phyloP scores from a whole-genome alignment of 1,140 invertebrate genomes.

The Aphelenchoides besseyi region DNA sequence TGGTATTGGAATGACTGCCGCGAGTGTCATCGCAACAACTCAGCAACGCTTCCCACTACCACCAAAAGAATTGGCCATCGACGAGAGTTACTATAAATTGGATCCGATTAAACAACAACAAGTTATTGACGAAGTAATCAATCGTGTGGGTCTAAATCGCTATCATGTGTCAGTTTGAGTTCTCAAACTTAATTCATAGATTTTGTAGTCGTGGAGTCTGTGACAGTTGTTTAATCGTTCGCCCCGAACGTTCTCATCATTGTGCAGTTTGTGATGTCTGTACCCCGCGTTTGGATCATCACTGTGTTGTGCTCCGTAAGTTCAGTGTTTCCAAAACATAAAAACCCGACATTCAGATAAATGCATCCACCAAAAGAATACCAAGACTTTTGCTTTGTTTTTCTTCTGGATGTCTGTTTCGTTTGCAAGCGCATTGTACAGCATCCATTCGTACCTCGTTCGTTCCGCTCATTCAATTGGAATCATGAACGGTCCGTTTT shows the following conservation, averaged over 20 bases:
- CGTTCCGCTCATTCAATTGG: neutral
- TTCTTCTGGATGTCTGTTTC: slow-evolving; percentile 19
- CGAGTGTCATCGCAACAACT: neutral
- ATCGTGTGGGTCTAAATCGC: neutral
- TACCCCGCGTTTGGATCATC: slow-evolving; percentile 18
- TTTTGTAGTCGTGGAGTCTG: neutral
- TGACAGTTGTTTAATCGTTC: neutral
- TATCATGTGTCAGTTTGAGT: slow-evolving; percentile 5
- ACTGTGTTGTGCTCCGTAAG: slow-evolving; percentile 15
- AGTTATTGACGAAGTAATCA: neutral
- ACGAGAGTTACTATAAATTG: neutral
- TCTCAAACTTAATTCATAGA: neutral
- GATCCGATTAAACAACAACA: neutral
- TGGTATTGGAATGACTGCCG: slow-evolving; percentile 1
- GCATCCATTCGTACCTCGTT: neutral
- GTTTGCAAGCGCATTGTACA: neutral
- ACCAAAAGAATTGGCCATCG: neutral
- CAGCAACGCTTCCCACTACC: neutral
- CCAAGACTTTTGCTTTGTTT: slow-evolving; percentile 10
- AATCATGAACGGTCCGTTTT: no score
- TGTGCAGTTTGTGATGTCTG: slow-evolving; percentile 12
- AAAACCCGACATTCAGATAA: slow-evolving; percentile 2
- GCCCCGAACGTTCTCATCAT: slow-evolving; percentile 15
- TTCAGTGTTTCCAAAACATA: neutral
- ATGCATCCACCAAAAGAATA: slow-evolving; percentile 19